Conservation (phyloP, 2,888 invertebrate species). For the Physocephala rufipes region DNA sequence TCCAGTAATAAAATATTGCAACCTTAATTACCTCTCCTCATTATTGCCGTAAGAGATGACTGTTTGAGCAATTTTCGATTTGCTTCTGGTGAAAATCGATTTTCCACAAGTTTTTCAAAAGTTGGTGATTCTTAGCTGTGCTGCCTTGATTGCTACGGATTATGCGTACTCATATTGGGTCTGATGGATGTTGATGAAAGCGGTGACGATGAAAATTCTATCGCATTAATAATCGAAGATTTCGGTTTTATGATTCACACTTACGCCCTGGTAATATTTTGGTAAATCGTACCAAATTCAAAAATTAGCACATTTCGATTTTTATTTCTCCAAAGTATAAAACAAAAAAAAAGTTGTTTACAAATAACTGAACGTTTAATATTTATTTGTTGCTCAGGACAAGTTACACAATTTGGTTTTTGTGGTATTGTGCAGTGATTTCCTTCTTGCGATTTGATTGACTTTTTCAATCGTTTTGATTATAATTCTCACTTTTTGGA, state of each 20-base stretch:
- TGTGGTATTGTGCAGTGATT: not conserved
- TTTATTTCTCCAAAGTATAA: not conserved
- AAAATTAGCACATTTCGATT: not conserved
- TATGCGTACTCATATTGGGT: constrained; percentile 1
- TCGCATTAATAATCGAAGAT: not conserved
- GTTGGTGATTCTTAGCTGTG: not conserved
- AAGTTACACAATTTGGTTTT: constrained; percentile 14
- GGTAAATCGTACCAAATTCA: not conserved
- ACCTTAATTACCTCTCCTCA: constrained; percentile 12
- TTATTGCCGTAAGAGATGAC: not conserved
- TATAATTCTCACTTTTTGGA: too few species aligned
- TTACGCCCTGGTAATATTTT: not conserved
- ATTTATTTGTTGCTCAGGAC: constrained; percentile 1
- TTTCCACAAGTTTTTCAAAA: constrained; percentile 8
- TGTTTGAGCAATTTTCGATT: not conserved
- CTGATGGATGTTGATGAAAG: not conserved
- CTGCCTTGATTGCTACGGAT: constrained; percentile 2
- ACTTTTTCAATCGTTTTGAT: not conserved
- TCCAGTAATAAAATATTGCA: too few species aligned
- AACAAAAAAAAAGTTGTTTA: not conserved
- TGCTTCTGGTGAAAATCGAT: constrained; percentile 19
- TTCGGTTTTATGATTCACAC: constrained; percentile 2
- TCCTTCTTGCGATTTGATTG: not conserved
- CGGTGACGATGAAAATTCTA: constrained; percentile 7
- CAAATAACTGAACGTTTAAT: not conserved